A percentile compares a stretch with the other conserved stretches of the same genome.
Conservation (phyloP, 2,797 vertebrate species). For the Phyllotis vaccarum region DNA sequence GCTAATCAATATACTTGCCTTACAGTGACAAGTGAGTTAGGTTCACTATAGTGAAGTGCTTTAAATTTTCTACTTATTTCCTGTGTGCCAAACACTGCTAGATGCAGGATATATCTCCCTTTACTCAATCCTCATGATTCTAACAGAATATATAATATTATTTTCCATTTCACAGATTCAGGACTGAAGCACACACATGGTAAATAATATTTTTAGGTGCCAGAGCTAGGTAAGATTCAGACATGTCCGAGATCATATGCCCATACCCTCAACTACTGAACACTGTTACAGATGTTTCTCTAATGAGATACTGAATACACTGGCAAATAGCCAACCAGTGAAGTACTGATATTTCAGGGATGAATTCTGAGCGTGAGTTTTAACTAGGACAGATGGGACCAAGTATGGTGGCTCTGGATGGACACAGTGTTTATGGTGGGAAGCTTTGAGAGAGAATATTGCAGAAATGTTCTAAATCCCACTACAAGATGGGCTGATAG, state of each 20-base stretch:
- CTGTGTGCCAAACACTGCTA: neutral
- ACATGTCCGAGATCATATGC: neutral
- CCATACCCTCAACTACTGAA: neutral
- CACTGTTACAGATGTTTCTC: neutral
- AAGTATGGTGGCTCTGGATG: neutral
- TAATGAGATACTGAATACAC: neutral
- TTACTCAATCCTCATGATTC: neutral
- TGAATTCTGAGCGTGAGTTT: neutral
- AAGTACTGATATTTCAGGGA: slow-evolving; percentile 25
- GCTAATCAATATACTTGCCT: neutral
- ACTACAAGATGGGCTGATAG: neutral
- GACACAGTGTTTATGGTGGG: neutral
- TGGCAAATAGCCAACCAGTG: neutral
- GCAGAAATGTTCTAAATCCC: too few species aligned
- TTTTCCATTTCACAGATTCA: slow-evolving; percentile 3
- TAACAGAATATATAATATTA: neutral
- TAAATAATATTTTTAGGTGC: neutral
- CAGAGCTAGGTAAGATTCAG: neutral
- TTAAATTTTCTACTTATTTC: neutral
- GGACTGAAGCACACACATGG: neutral
- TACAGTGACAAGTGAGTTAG: neutral
- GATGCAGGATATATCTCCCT: neutral
- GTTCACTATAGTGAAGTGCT: neutral
- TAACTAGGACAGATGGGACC: neutral
- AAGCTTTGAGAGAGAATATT: neutral